Conservation (phyloP, 2,797 vertebrate species). For the Poecilia picta region DNA sequence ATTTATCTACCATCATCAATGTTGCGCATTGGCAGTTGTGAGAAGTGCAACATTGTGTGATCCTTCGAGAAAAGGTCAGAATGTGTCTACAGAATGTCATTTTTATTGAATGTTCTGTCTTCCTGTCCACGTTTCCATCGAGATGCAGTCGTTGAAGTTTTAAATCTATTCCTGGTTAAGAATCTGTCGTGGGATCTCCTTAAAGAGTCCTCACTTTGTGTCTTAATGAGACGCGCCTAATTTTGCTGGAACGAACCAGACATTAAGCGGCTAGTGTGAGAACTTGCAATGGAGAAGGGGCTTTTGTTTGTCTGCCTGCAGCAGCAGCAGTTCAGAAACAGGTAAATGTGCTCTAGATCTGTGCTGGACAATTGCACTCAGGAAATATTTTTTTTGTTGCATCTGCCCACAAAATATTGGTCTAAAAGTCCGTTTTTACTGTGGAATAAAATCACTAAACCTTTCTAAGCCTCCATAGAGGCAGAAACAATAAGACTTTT, state of each 20-base stretch:
- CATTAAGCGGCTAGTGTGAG: too few species aligned
- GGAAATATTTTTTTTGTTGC: not conserved
- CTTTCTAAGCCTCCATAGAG: too few species aligned
- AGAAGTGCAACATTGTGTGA: conserved; percentile 1
- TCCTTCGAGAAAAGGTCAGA: conserved; percentile 25
- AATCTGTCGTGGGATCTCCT: conserved; percentile 59
- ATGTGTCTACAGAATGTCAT: not conserved
- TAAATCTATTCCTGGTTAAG: conserved; percentile 60
- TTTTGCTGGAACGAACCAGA: too few species aligned
- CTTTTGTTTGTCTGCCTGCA: not conserved
- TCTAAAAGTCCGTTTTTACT: not conserved
- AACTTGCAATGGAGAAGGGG: not conserved
- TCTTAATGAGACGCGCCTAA: conserved; percentile 10
- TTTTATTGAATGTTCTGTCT: conserved; percentile 19
- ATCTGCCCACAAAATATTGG: not conserved
- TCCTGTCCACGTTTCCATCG: conserved; percentile 24
- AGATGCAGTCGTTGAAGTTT: conserved; percentile 36
- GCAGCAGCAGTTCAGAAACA: not conserved
- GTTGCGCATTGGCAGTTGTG: not conserved
- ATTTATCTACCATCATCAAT: not conserved
- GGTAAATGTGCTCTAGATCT: not conserved
- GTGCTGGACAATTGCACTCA: not conserved
- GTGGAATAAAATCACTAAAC: not conserved
- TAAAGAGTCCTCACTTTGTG: conserved; percentile 39
- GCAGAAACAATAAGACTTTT: too few species aligned